Evolutionary conservation across 2,113 vertebrate species (phyloP).

Genomic region (Varanus salvator): DNA sequence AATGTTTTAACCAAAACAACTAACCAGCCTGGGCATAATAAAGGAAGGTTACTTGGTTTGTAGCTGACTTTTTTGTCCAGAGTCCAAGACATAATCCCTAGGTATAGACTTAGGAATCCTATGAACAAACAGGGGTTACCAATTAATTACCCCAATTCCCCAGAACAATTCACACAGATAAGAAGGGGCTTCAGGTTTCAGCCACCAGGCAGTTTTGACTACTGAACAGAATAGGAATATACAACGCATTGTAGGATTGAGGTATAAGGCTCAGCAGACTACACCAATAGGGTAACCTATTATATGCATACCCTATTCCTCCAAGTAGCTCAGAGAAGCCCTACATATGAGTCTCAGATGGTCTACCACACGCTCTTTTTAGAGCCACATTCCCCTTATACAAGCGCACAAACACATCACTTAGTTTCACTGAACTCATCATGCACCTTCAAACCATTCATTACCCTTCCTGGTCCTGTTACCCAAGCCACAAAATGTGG

Average conservation of each 20-base stretch:
- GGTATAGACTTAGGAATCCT: not conserved
- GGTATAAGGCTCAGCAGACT: no score
- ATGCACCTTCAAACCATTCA: not conserved
- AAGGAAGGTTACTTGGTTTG: not conserved
- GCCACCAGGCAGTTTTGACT: not conserved
- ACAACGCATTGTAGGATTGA: no score
- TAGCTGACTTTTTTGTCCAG: not conserved
- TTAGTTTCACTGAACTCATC: not conserved
- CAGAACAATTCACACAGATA: not conserved
- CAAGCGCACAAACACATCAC: no score
- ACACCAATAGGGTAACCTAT: no score
- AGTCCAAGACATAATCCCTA: not conserved
- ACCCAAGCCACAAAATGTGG: not conserved
- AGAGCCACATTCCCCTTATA: not conserved
- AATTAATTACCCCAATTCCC: not conserved
- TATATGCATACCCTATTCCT: not conserved
- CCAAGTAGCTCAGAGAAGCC: not conserved
- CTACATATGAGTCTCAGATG: not conserved
- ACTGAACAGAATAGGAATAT: no score
- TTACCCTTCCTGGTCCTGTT: not conserved
- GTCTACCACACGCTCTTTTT: not conserved
- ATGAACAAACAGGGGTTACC: not conserved
- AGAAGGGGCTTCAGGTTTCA: not conserved
- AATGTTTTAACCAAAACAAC: not conserved
- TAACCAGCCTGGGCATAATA: not conserved